Evolutionary conservation across 2,888 invertebrate genomes (phyloP).

Genomic region (Aspidiotus destructor): DNA sequence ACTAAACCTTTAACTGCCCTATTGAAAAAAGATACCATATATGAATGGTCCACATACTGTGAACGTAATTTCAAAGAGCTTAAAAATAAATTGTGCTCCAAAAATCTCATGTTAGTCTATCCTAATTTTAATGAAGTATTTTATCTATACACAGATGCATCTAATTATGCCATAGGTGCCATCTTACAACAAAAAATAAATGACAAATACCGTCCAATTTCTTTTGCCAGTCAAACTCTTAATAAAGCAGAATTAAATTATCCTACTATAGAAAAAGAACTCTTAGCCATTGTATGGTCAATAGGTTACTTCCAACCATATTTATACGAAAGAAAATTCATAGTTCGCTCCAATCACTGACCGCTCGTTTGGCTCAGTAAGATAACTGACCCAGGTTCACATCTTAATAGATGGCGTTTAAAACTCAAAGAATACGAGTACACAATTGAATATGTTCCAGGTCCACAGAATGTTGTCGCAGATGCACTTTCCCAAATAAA

Average conservation of each 20-base stretch:
- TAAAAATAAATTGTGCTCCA: background rate
- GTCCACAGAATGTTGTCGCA: conserved; percentile 12
- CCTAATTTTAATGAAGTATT: conserved; percentile 33
- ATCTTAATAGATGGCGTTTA: conserved; percentile 23
- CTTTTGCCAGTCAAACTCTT: conserved; percentile 39
- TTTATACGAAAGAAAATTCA: conserved; percentile 29
- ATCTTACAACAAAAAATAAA: conserved; percentile 38
- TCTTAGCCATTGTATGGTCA: conserved; percentile 39
- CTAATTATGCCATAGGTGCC: conserved; percentile 38
- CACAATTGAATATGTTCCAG: conserved; percentile 18
- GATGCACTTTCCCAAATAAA: conserved; percentile 18
- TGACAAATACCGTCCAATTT: conserved; percentile 39
- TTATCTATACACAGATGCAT: conserved; percentile 38
- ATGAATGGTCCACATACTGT: background rate
- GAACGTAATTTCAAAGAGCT: too few relatives aligned
- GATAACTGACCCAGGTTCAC: conserved; percentile 5
- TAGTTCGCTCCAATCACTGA: conserved; percentile 36
- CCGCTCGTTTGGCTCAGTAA: conserved; percentile 23
- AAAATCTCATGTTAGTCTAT: conserved; percentile 26
- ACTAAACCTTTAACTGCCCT: too few relatives aligned
- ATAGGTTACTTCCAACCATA: conserved; percentile 39
- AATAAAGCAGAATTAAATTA: conserved; percentile 39
- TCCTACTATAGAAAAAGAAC: conserved; percentile 39
- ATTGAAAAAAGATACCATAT: background rate
- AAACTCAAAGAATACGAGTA: conserved; percentile 30